Conservation (phyloP, 1,140 invertebrate species). For the Pentalonia nigronervosa region DNA sequence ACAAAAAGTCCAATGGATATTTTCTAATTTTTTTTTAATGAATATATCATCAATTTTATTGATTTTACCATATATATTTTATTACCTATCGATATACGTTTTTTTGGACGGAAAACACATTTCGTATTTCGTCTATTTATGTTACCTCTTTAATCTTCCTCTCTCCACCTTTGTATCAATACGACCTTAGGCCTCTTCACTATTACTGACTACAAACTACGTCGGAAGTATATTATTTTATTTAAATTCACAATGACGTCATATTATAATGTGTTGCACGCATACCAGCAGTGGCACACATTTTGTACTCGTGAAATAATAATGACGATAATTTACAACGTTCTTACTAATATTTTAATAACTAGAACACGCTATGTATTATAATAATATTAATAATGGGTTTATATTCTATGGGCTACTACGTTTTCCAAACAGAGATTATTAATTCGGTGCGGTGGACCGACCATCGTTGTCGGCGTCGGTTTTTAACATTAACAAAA, state of each 20-base stretch:
- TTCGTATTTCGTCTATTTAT: neutral
- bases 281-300: neutral
- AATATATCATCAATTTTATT: neutral
- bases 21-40: neutral
- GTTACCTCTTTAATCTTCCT: neutral
- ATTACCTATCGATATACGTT: neutral
- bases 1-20: neutral
- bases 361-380: neutral
- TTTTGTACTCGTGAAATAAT: neutral
- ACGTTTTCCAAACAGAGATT: neutral
- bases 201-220: neutral
- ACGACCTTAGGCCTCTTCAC: neutral
- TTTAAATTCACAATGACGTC: neutral
- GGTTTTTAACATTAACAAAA: neutral
- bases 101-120: neutral
- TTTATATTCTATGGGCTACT: neutral
- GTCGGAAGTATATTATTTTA: neutral
- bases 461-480: neutral
- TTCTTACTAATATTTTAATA: slow-evolving; percentile 18
- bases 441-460: neutral
- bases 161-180: neutral
- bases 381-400: slow-evolving; percentile 4
- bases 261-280: neutral
- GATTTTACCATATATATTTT: neutral
- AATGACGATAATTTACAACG: neutral